phyloP scores from a whole-genome alignment of 2,888 invertebrate species.

The Trichacis sp. region DNA sequence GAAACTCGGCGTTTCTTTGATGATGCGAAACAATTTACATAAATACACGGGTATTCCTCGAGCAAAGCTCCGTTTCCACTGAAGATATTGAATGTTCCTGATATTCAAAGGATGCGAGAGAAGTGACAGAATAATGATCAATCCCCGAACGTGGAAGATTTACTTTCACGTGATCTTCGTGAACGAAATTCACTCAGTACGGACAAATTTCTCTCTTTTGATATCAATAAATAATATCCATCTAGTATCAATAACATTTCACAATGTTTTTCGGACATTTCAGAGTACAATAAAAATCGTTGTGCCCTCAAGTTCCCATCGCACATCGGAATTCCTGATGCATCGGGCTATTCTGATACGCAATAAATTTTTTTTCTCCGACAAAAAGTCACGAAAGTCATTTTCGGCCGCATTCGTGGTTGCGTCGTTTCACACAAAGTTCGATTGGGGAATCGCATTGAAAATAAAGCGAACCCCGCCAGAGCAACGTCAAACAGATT shows the following conservation, averaged over 20 bases:
- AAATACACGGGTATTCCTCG: conserved; percentile 33
- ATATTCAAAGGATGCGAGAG: conserved; percentile 20
- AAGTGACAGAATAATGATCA: conserved; percentile 39
- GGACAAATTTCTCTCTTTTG: neutral
- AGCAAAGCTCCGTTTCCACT: conserved; percentile 18
- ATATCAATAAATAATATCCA: neutral
- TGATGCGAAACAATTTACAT: conserved; percentile 34
- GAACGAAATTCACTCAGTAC: neutral
- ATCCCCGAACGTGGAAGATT: conserved; percentile 36
- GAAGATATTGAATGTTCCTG: conserved; percentile 28
- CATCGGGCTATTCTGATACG: neutral
- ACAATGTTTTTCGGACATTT: too few species aligned
- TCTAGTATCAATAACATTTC: neutral
- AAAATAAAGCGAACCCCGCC: conserved; percentile 46
- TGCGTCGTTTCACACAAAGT: conserved; percentile 29
- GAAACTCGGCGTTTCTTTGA: conserved; percentile 37
- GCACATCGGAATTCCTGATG: neutral
- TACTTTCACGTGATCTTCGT: conserved; percentile 16
- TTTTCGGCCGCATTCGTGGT: conserved; percentile 37
- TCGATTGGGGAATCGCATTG: conserved; percentile 45
- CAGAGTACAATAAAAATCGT: too few species aligned
- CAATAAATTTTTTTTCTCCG: neutral
- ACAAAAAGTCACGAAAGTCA: conserved; percentile 5
- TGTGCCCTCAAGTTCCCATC: neutral
- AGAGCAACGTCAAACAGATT: conserved; percentile 42